Percentiles rank a stretch among this genome's conserved stretches.
Evolutionary conservation across 2,888 invertebrate species (phyloP).

Genomic region (Tetragnatha montana): DNA sequence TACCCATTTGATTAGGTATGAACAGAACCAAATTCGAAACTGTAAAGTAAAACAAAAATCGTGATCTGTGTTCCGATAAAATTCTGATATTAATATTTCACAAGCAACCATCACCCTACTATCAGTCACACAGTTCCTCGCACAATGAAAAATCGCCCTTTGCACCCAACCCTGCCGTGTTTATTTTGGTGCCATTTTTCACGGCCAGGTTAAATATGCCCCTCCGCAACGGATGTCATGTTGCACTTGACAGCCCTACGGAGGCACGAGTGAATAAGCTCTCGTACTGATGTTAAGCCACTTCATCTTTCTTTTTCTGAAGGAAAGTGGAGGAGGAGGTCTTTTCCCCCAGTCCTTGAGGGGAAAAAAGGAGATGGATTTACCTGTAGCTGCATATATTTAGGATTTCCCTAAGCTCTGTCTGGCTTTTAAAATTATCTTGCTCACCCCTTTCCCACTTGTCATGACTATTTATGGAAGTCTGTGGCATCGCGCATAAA

Average conservation of each 20-base stretch:
- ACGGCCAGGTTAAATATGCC: neutral
- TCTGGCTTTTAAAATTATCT: constrained; percentile 26
- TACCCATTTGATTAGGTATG: too few relatives aligned
- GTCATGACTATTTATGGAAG: neutral
- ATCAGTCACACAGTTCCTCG: neutral
- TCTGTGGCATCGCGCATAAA: neutral
- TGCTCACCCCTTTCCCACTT: constrained; percentile 5
- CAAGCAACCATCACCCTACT: too few relatives aligned
- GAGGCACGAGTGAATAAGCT: constrained; percentile 48
- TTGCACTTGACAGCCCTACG: constrained; percentile 30
- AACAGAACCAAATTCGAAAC: too few relatives aligned
- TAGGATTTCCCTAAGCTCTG: constrained; percentile 11
- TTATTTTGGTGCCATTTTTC: neutral
- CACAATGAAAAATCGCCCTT: neutral
- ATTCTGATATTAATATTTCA: too few relatives aligned
- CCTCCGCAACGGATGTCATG: constrained; percentile 33
- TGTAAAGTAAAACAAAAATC: too few relatives aligned
- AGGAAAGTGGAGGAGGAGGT: neutral
- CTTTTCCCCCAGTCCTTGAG: constrained; percentile 33
- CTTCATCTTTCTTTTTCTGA: constrained; percentile 46
- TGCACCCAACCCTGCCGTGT: neutral
- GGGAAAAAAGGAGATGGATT: constrained; percentile 38
- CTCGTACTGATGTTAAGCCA: constrained; percentile 35
- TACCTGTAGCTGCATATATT: constrained; percentile 32
- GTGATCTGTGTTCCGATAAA: too few relatives aligned